A percentile compares a stretch with the other conserved stretches of the same genome.
Conservation (phyloP, 2,797 vertebrate genomes). For the Nasua narica region DNA sequence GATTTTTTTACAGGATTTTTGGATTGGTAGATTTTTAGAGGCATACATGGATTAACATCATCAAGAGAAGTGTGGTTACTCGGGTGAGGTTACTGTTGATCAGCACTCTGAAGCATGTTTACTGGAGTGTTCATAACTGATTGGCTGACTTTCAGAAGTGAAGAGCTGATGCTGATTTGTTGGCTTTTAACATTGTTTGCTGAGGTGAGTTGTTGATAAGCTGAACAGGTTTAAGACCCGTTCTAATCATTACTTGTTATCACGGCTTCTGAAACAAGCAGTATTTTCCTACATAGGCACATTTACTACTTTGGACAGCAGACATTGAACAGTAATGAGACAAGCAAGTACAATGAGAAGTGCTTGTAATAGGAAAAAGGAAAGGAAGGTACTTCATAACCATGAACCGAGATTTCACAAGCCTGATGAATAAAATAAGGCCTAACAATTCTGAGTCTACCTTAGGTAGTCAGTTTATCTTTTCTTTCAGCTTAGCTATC, state of each 20-base stretch:
- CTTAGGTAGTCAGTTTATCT: background rate
- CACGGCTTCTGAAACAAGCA: background rate
- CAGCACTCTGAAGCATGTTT: background rate
- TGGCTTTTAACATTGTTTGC: background rate
- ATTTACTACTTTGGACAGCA: background rate
- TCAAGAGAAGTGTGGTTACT: background rate
- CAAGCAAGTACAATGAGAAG: too few relatives aligned
- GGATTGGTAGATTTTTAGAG: background rate
- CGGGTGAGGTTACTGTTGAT: background rate
- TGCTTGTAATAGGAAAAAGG: background rate
- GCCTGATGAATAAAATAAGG: background rate
- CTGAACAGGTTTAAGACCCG: background rate
- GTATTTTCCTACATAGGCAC: background rate
- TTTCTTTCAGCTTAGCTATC: background rate
- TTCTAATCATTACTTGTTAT: background rate
- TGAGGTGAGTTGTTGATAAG: background rate
- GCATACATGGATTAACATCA: background rate
- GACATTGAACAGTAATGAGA: background rate
- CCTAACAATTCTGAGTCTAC: background rate
- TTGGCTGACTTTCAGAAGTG: background rate
- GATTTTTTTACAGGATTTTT: background rate
- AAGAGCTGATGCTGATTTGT: background rate
- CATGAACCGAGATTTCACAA: background rate
- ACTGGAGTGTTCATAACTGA: background rate
- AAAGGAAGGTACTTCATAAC: background rate